Evolutionary conservation across 2,888 invertebrate species (phyloP).

Genomic region (Sinodicranocentrus sp.): DNA sequence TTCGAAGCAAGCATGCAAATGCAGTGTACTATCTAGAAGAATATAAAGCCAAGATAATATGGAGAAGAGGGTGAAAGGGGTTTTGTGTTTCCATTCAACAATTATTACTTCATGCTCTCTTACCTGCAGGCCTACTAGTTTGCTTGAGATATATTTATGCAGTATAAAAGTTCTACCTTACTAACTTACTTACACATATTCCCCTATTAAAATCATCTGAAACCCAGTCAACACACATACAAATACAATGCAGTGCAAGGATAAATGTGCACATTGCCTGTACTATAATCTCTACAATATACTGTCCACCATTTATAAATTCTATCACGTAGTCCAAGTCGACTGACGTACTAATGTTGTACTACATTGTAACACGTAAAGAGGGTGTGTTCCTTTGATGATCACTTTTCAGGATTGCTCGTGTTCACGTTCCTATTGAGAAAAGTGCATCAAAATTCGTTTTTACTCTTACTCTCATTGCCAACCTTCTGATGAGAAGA

Average conservation of each 20-base stretch:
- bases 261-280: too few species aligned
- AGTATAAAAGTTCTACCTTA: constrained; percentile 3
- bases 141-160: not conserved
- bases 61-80: constrained; percentile 19
- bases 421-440: not conserved
- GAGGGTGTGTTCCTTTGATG: constrained; percentile 18
- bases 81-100: constrained; percentile 11
- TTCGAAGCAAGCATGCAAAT: too few species aligned
- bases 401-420: not conserved
- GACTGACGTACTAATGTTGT: too few species aligned
- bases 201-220: constrained; percentile 1
- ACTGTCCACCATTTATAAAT: too few species aligned
- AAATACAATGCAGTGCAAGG: too few species aligned
- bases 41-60: too few species aligned
- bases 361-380: constrained; percentile 15
- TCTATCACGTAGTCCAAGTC: too few species aligned
- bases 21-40: too few species aligned
- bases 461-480: constrained; percentile 8
- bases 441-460: not conserved
- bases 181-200: constrained; percentile 16
- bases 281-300: too few species aligned
- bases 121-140: not conserved
- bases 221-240: too few species aligned
- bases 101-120: constrained; percentile 22
- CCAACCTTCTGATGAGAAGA: not conserved